Percentiles rank a stretch among this genome's conserved stretches.
phyloP scores from a whole-genome alignment of 2,888 invertebrate species.

The Salticus scenicus region DNA sequence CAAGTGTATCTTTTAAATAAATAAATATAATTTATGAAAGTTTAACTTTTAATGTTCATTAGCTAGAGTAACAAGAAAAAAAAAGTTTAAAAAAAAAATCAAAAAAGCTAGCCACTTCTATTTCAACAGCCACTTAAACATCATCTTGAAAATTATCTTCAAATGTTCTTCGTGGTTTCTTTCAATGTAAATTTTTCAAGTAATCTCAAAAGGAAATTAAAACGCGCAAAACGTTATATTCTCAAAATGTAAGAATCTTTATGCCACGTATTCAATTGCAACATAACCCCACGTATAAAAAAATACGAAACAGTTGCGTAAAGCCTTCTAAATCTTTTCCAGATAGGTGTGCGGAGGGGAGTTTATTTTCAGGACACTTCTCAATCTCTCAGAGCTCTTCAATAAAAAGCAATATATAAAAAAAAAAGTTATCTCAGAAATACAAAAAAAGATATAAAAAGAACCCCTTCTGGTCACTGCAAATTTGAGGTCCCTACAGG shows the following conservation, averaged over 20 bases:
- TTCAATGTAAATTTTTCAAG: not conserved
- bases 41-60: no score
- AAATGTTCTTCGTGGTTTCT: not conserved
- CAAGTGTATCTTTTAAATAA: no score
- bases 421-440: not conserved
- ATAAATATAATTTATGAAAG: no score
- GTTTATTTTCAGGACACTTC: slow-evolving; percentile 3
- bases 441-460: slow-evolving; percentile 10
- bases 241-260: not conserved
- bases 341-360: slow-evolving; percentile 1
- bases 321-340: slow-evolving; percentile 8
- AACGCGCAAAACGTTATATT: not conserved
- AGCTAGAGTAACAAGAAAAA: no score
- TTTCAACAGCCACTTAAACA: not conserved
- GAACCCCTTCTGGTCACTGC: slow-evolving; percentile 20
- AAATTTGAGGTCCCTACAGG: not conserved
- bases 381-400: not conserved
- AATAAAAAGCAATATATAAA: slow-evolving; percentile 23
- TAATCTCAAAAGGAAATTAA: not conserved
- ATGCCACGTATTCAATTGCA: not conserved
- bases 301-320: slow-evolving; percentile 5
- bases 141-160: not conserved
- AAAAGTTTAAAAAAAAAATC: no score
- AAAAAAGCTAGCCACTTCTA: no score
- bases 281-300: slow-evolving; percentile 1